A percentile compares a stretch with the other conserved stretches of the same genome.
These are phyloP conservation scores for Chamaetylas fuelleborni DNA, from an alignment of 2,113 vertebrate species.

Conservation along the genomic window DNA sequence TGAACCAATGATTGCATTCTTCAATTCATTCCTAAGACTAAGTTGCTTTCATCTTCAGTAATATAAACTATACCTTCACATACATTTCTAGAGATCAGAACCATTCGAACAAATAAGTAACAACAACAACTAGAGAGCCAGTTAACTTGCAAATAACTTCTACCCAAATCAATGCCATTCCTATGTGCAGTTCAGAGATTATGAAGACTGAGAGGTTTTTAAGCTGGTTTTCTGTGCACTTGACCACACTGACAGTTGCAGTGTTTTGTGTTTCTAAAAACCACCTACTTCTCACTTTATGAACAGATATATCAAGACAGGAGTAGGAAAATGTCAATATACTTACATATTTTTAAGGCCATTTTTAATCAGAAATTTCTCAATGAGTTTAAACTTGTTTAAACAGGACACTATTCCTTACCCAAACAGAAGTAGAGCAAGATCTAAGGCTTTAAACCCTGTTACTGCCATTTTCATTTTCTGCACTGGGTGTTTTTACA, in stretches of 20 bases:
- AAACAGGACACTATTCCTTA: not conserved
- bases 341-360: not conserved
- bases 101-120: not conserved
- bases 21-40: not conserved
- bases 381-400: not conserved
- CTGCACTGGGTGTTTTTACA: not conserved
- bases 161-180: not conserved
- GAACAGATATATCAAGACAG: not conserved
- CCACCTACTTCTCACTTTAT: not conserved
- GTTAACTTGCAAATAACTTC: not conserved
- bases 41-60: not conserved
- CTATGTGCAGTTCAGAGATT: not conserved
- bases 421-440: not conserved
- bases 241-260: not conserved
- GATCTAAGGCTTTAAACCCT: slow-evolving; percentile 2
- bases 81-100: not conserved
- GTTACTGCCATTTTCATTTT: not conserved
- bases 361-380: not conserved
- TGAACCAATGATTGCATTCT: slow-evolving; percentile 84
- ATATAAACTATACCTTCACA: not conserved
- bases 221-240: not conserved
- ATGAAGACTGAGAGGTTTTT: not conserved
- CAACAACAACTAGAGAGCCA: not conserved
- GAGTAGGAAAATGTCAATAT: not conserved
- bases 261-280: not conserved